Conservation (phyloP, 2,888 invertebrate genomes). For the Cosmopolites sordidus region DNA sequence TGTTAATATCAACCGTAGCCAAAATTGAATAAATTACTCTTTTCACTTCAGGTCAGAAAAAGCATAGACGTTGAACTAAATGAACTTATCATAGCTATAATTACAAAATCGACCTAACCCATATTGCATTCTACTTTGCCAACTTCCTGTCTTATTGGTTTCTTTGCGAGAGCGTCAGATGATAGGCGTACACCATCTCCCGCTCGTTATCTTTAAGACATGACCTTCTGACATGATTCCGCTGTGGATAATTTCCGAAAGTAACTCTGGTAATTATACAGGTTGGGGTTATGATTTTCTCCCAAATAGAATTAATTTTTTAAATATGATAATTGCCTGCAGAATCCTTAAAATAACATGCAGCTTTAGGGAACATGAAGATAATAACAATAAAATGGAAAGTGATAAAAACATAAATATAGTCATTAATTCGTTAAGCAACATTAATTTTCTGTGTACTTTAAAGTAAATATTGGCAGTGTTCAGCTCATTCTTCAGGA, state of each 20-base stretch:
- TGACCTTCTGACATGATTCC: constrained; percentile 12
- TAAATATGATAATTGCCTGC: too few relatives aligned
- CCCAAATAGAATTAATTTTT: not conserved
- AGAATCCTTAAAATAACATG: too few relatives aligned
- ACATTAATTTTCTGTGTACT: too few relatives aligned
- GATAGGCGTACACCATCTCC: constrained; percentile 5
- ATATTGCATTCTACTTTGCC: not conserved
- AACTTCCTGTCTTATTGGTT: constrained; percentile 1
- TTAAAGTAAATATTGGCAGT: too few relatives aligned
- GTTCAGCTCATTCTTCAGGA: too few relatives aligned
- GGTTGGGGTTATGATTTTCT: not conserved
- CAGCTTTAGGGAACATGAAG: too few relatives aligned
- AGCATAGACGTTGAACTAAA: too few relatives aligned
- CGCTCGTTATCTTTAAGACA: constrained; percentile 8
- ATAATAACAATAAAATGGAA: not conserved
- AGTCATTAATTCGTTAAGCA: too few relatives aligned
- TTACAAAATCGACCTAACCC: not conserved
- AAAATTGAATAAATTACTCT: too few relatives aligned
- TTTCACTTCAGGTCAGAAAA: too few relatives aligned
- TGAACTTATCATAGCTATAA: too few relatives aligned
- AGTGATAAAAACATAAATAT: not conserved
- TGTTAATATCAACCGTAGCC: too few relatives aligned
- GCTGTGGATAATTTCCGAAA: constrained; percentile 8
- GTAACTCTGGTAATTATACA: constrained; percentile 3
- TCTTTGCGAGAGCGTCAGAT: constrained; percentile 6